Conservation (phyloP, 1,140 invertebrate genomes). For the Archivesica marissinica region DNA sequence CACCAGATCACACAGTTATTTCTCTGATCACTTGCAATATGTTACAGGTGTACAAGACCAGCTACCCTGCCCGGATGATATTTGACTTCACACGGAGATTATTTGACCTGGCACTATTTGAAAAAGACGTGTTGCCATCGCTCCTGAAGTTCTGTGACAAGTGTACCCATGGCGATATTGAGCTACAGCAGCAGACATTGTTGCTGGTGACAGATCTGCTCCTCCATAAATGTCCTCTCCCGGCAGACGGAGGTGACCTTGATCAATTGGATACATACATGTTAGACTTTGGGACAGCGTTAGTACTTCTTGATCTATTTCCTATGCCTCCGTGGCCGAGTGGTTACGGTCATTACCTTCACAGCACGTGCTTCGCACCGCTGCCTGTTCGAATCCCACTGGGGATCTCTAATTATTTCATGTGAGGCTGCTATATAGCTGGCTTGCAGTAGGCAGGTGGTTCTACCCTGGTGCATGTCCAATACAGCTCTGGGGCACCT, state of each 20-base stretch:
- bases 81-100: slow-evolving; percentile 70
- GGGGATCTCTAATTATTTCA: too few species aligned
- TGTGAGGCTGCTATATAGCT: too few species aligned
- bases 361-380: too few species aligned
- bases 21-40: too few species aligned
- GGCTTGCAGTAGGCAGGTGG: too few species aligned
- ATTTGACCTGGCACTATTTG: slow-evolving; percentile 76
- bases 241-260: slow-evolving; percentile 70
- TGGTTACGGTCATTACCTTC: too few species aligned
- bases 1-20: too few species aligned
- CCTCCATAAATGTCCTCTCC: slow-evolving; percentile 87
- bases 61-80: slow-evolving; percentile 57
- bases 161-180: slow-evolving; percentile 75
- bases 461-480: too few species aligned
- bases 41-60: slow-evolving; percentile 67
- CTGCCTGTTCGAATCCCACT: too few species aligned
- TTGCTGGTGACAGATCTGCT: slow-evolving; percentile 89
- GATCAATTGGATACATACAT: slow-evolving; percentile 56
- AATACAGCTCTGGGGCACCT: too few species aligned
- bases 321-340: background rate
- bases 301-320: background rate
- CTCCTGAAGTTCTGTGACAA: slow-evolving; percentile 87
- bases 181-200: slow-evolving; percentile 81
- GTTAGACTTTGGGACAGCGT: slow-evolving; percentile 71
- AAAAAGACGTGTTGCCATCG: slow-evolving; percentile 88